A percentile compares a stretch with the other conserved stretches of the same genome.
Evolutionary conservation across 2,797 vertebrate species (phyloP).

Genomic region (Sebastes steindachneri): DNA sequence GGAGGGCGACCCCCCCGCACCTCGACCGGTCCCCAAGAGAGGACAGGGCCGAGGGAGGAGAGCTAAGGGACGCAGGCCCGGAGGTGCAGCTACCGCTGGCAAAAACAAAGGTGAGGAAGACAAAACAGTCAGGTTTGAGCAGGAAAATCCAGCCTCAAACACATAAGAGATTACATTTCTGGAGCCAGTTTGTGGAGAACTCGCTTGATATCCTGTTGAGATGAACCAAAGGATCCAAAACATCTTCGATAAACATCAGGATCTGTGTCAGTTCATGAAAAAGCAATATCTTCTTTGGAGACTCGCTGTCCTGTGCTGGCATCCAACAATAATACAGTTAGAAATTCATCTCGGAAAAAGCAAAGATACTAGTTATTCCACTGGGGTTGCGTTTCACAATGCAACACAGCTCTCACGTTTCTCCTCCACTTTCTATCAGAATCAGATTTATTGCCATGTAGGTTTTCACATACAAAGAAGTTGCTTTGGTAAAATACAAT

Average conservation of each 20-base stretch:
- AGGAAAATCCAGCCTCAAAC: neutral
- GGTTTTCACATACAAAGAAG: neutral
- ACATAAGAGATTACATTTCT: neutral
- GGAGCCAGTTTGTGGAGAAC: neutral
- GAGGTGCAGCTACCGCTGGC: slow-evolving; percentile 57
- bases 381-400: neutral
- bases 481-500: neutral
- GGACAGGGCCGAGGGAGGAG: slow-evolving; percentile 86
- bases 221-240: neutral
- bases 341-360: neutral
- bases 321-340: neutral
- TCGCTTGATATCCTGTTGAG: neutral
- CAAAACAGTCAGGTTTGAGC: neutral
- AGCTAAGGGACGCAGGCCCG: slow-evolving; percentile 79
- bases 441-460: neutral
- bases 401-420: neutral
- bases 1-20: neutral
- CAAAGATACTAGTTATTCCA: neutral
- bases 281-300: neutral
- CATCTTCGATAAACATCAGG: neutral
- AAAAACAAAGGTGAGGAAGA: slow-evolving; percentile 68
- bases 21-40: slow-evolving; percentile 77
- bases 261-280: neutral
- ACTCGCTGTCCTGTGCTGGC: neutral
- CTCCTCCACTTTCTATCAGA: neutral